These are phyloP conservation scores for Ascidia mentula DNA, from an alignment of 23 tunicate species.

Conservation along the genomic window DNA sequence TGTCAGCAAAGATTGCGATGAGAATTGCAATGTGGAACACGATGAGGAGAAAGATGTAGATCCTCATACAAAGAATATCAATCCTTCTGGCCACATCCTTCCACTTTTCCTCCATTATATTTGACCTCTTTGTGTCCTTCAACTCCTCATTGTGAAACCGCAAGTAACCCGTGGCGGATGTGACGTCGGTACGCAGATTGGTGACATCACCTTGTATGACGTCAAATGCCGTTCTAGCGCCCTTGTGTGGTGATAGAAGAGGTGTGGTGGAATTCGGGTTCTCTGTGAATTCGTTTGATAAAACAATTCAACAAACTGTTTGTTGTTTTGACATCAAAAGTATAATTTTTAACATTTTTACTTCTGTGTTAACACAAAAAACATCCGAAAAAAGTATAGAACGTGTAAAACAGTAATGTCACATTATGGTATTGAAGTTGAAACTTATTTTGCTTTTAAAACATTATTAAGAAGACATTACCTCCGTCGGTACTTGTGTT, in stretches of 20 bases:
- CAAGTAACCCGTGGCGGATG: slow-evolving; percentile 16
- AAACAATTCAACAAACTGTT: too few species aligned
- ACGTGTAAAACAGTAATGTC: too few species aligned
- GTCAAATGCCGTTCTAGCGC: background rate
- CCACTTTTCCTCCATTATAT: slow-evolving; percentile 69
- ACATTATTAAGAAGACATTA: too few species aligned
- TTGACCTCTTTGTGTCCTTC: slow-evolving; percentile 26
- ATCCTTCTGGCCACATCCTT: slow-evolving; percentile 60
- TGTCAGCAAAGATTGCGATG: background rate
- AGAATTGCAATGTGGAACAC: slow-evolving; percentile 47
- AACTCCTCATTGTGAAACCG: slow-evolving; percentile 12
- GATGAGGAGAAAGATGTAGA: slow-evolving; percentile 36
- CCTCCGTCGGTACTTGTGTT: background rate
- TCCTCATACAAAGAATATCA: slow-evolving; percentile 52
- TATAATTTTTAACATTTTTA: too few species aligned
- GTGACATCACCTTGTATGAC: background rate
- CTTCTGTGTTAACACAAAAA: too few species aligned
- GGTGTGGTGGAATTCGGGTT: background rate
- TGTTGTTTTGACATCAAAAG: too few species aligned
- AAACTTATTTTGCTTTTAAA: too few species aligned
- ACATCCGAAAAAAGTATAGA: too few species aligned
- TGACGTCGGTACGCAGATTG: slow-evolving; percentile 24
- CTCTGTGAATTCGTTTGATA: too few species aligned
- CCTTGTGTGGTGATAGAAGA: background rate
- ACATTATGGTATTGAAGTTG: too few species aligned